phyloP scores from a whole-genome alignment of 92 coral and sea anemone genomes.

The Actinernus sp. region DNA sequence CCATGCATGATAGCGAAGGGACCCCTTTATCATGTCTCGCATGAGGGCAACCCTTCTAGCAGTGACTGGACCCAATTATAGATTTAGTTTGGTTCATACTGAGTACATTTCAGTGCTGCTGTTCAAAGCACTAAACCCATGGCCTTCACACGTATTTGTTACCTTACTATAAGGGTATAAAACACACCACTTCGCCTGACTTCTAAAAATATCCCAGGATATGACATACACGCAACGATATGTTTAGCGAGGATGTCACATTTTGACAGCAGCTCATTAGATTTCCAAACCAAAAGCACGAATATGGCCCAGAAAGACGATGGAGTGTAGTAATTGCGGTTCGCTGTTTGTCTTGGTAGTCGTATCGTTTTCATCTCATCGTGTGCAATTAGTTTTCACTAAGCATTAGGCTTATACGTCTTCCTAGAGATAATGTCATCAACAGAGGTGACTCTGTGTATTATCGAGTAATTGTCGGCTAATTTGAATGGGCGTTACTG shows the following conservation, averaged over 20 bases:
- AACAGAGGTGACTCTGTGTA: constrained; percentile 84
- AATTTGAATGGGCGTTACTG: constrained; percentile 95
- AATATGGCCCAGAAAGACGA: constrained; percentile 1
- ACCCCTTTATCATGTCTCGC: no score
- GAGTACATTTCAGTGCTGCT: constrained; percentile 3
- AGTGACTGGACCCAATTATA: no score
- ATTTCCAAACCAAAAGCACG: constrained; percentile 40
- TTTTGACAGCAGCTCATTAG: constrained; percentile 34
- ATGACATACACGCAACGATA: neutral
- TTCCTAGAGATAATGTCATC: constrained; percentile 85
- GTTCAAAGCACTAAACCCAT: no score
- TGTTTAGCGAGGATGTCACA: constrained; percentile 9
- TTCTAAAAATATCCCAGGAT: constrained; percentile 36
- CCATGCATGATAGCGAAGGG: no score
- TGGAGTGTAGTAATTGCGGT: constrained; percentile 16
- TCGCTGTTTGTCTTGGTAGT: constrained; percentile 17
- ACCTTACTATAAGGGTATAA: constrained; percentile 9
- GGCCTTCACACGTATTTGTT: no score
- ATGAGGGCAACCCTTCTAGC: no score
- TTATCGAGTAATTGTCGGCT: constrained; percentile 93
- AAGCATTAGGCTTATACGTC: constrained; percentile 81
- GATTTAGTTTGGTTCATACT: no score
- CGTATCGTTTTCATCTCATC: constrained; percentile 81
- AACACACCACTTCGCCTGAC: constrained; percentile 17
- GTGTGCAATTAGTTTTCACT: constrained; percentile 80